Evolutionary conservation across 2,797 vertebrate genomes (phyloP), one percentile per base, ranked within the genome.

Genomic region (Tragopan temminckii): DNA sequence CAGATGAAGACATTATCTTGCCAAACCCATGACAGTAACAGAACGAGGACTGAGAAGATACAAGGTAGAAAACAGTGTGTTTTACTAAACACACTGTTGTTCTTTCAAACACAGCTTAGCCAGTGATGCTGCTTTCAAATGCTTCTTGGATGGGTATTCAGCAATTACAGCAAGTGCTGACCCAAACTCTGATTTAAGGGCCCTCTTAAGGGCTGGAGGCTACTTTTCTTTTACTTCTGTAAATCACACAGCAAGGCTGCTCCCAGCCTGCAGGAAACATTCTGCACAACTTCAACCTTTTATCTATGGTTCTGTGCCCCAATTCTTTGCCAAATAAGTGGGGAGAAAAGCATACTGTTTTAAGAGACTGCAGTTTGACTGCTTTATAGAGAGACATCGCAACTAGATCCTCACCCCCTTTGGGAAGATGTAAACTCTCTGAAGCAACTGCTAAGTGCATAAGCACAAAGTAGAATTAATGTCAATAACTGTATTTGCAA

Each of bases 401-500:
- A 15, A 55, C 62, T 24, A 63, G 38, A 29, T 13, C 29, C 38
- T 19, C 52, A 55, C 13, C 38, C 48, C 21, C 31, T 78, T 29
- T 29, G 24, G n/a, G 48, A 53, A 55, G 27, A 42, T 36, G 33
- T 55, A 33, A 53, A 66, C n/a, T 9, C 27, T 42, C 48, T 55
- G 40, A 42, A 45, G 50, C 61, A 35, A 52, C 61, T 52, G 36
- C 14, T 69, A 52, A 42, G 53, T 36, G 50, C 50, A 53, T 29
- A 35, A 66, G 66, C 71, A 46, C 40, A n/a, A 79, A 43, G 59
- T 38, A 71, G 45, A 79, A 80, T 63, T 55, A 33, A 71, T 57
- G 67, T 27, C 91, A 92, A 84, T 59, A 89, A 89, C 77, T 76
- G 42, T 59, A 85, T 69, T 86, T 52, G 57, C 42, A 68, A 59